Percentiles rank a stretch among this genome's conserved stretches.
Conservation (phyloP, 30 jellyfish, hydroid and myxozoan species). For the Pelagia noctiluca region DNA sequence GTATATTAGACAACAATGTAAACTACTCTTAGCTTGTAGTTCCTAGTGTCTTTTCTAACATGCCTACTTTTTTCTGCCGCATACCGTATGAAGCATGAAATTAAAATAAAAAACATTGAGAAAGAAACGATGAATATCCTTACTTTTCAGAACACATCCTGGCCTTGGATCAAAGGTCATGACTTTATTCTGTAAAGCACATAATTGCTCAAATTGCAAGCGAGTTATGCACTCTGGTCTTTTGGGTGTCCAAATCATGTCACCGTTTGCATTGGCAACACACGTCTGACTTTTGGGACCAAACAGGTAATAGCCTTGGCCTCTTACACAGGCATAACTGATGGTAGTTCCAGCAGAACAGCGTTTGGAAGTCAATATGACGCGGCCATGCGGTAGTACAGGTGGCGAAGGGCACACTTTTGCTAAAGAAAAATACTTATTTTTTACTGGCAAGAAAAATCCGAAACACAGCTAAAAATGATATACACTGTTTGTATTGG, state of each 20-base stretch:
- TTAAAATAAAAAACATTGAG: background rate
- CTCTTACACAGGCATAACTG: constrained; percentile 29
- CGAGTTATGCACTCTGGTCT: constrained; percentile 59
- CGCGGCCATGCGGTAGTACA: constrained; percentile 48
- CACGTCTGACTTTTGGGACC: constrained; percentile 60
- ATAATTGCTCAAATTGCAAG: constrained; percentile 43
- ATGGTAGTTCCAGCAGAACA: constrained; percentile 28
- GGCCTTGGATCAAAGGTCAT: constrained; percentile 55
- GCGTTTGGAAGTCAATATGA: constrained; percentile 8
- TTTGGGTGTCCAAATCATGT: constrained; percentile 53
- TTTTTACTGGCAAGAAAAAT: too few species aligned
- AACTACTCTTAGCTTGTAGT: too few species aligned
- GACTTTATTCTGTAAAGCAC: constrained; percentile 55
- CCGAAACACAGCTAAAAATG: background rate
- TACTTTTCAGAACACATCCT: constrained; percentile 48
- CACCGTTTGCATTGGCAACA: constrained; percentile 45
- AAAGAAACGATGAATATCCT: background rate
- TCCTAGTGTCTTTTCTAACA: too few species aligned
- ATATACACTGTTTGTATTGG: background rate
- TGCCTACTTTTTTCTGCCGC: too few species aligned
- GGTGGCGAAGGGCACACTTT: constrained; percentile 42
- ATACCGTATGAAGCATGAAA: too few species aligned
- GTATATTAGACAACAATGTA: too few species aligned
- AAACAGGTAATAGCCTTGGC: constrained; percentile 58
- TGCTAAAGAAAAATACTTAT: too few species aligned